Conservation (phyloP, 2,113 vertebrate species). For the Erinaceus europaeus region DNA sequence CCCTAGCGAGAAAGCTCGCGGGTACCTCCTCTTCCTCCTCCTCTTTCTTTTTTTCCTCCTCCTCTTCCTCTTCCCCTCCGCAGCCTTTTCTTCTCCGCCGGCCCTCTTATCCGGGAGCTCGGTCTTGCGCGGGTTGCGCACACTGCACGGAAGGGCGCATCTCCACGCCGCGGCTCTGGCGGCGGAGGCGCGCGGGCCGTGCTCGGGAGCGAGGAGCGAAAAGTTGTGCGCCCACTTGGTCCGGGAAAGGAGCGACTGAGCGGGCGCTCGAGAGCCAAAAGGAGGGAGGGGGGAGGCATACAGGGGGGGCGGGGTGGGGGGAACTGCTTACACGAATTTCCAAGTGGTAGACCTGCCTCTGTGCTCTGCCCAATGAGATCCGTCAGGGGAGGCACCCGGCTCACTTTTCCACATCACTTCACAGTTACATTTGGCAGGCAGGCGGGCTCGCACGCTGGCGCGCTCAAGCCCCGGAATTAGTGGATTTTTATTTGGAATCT, state of each 20-base stretch:
- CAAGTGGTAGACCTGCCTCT: conserved; percentile 93
- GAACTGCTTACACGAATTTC: conserved; percentile 83
- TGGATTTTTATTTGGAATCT: conserved; percentile 83
- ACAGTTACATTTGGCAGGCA: conserved; percentile 89
- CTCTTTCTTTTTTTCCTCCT: too few relatives aligned
- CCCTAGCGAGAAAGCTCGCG: too few relatives aligned
- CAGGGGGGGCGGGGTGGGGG: background rate
- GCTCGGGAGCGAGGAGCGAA: conserved; percentile 47
- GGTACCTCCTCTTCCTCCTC: too few relatives aligned
- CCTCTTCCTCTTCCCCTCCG: too few relatives aligned
- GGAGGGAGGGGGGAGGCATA: conserved; percentile 47
- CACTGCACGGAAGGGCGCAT: background rate
- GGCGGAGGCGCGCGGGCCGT: conserved; percentile 53
- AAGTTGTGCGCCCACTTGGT: conserved; percentile 71
- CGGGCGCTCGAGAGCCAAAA: background rate
- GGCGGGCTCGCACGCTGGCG: conserved; percentile 82
- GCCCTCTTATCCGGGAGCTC: background rate
- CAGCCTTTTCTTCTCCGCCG: background rate
- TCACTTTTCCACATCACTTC: conserved; percentile 90
- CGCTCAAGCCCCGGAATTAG: conserved; percentile 78
- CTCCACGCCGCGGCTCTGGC: background rate
- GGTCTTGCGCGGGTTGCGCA: background rate
- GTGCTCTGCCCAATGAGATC: conserved; percentile 94
- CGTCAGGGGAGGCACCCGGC: conserved; percentile 91
- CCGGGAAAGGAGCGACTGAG: conserved; percentile 4